Base-by-base conservation (phyloP, 2,797 vertebrate species). In the Mormyrops attenuatus region DNA sequence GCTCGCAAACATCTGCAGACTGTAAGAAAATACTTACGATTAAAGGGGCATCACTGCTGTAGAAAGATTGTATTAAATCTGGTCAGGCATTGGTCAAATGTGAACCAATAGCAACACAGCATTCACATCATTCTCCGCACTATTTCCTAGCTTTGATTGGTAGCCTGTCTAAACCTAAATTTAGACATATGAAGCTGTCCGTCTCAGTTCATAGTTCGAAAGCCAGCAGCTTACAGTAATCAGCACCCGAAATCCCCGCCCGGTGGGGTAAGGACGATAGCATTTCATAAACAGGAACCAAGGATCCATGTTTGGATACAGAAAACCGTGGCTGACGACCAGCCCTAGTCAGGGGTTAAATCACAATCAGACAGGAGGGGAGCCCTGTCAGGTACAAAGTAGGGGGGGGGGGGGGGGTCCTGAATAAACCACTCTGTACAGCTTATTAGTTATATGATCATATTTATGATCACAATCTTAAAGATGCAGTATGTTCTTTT, bases 1-100 rank as follows among this genome's bases (percentile, higher is more conserved):
- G 97, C 73, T 99, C 98, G 85, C 97, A 98, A 92, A 99, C 96
- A 86, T 99, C 98, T 88, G 97, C 88, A 0, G 97, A 95, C 98
- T 99, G 91, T 6, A 90, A 90, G 93, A 90, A 90, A 5, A 52
- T 0, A 52, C 47, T 13, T 11, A 26, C 4, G 7, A 50, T 52
- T 30, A 85, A n/a, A 52, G 22, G 47, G n/a, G 49, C 0, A 49
- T 49, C 44, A 11, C 82, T 47, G 9, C 47, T 85, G 6, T 7
- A 44, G 73, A 41, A 20, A 44, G 41, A 47, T 47, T n/a, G 5
- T 11, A 82, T 44, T 17, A 47, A 47, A 82, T 20, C 41, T n/a
- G 41, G 7, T 47, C 77, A 82, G 77, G 38, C 41, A 82, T 47
- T 82, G 77, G 38, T 22, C 77, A n/a, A 17, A 47, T 44, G 77